phyloP scores from a whole-genome alignment of 2,888 invertebrate genomes.

The Drosophila anomalipes region DNA sequence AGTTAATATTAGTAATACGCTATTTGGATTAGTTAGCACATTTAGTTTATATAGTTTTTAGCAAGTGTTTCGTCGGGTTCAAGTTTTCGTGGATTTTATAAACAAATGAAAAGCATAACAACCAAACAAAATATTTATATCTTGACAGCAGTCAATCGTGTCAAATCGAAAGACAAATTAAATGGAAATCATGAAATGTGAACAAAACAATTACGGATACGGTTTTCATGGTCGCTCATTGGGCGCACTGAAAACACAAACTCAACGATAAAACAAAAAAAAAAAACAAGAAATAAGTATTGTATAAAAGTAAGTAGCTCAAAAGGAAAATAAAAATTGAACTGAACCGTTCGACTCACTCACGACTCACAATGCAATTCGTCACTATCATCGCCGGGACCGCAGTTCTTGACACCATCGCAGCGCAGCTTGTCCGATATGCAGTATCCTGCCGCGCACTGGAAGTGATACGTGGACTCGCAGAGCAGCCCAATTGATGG shows the following conservation, averaged over 20 bases:
- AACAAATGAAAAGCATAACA: conserved; percentile 59
- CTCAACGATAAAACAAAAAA: conserved; percentile 36
- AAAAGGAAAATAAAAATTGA: conserved; percentile 84
- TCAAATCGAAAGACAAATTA: conserved; percentile 15
- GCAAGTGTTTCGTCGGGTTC: conserved; percentile 86
- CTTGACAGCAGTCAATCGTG: conserved; percentile 34
- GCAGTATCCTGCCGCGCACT: conserved; percentile 92
- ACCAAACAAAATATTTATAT: conserved; percentile 20
- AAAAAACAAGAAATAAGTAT: conserved; percentile 29
- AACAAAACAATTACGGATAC: conserved; percentile 30
- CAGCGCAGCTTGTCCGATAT: conserved; percentile 92
- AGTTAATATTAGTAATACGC: conserved; percentile 38
- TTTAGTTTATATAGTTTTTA: conserved; percentile 63
- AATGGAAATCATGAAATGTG: conserved; percentile 35
- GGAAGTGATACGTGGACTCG: conserved; percentile 89
- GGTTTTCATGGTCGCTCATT: conserved; percentile 49
- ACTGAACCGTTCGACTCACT: conserved; percentile 87
- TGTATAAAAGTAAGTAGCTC: conserved; percentile 50
- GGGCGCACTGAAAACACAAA: conserved; percentile 63
- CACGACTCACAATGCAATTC: conserved; percentile 86
- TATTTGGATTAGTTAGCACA: conserved; percentile 38
- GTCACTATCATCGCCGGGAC: conserved; percentile 86
- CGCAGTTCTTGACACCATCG: conserved; percentile 93
- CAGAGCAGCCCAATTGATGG: conserved; percentile 85
- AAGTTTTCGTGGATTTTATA: conserved; percentile 80